These are phyloP conservation scores for Hermodice carunculata DNA, from an alignment of 2,888 invertebrate genomes.

Conservation along the genomic window DNA sequence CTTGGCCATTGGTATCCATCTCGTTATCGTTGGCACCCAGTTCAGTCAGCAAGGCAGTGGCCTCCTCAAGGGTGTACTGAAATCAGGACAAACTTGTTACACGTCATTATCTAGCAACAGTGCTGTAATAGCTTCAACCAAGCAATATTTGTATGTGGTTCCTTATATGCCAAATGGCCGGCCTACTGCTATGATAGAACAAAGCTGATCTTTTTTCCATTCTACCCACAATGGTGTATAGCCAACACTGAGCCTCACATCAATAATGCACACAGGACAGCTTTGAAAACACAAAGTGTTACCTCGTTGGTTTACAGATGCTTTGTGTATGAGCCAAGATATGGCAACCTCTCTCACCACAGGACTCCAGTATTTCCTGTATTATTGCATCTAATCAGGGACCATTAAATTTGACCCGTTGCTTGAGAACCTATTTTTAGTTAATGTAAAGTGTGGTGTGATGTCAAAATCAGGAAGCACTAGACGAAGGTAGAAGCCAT, in stretches of 20 bases:
- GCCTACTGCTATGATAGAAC: neutral
- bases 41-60: slow-evolving; percentile 70
- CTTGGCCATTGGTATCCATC: slow-evolving; percentile 21
- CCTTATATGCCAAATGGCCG: neutral
- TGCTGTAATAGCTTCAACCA: neutral
- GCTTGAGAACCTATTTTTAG: neutral
- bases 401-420: no score
- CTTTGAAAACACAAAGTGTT: no score
- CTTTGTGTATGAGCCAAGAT: no score
- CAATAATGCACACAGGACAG: no score
- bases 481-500: neutral
- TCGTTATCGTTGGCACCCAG: slow-evolving; percentile 48
- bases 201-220: neutral
- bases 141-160: no score
- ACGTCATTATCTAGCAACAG: neutral
- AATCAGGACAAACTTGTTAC: neutral
- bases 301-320: no score
- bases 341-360: no score
- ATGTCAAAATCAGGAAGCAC: neutral
- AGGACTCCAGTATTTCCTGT: no score
- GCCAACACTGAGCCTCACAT: neutral
- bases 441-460: neutral
- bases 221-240: neutral
- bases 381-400: no score
- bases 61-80: slow-evolving; percentile 71